Evolutionary conservation across 2,797 vertebrate species (phyloP).

Genomic region (Rhinophrynus dorsalis): DNA sequence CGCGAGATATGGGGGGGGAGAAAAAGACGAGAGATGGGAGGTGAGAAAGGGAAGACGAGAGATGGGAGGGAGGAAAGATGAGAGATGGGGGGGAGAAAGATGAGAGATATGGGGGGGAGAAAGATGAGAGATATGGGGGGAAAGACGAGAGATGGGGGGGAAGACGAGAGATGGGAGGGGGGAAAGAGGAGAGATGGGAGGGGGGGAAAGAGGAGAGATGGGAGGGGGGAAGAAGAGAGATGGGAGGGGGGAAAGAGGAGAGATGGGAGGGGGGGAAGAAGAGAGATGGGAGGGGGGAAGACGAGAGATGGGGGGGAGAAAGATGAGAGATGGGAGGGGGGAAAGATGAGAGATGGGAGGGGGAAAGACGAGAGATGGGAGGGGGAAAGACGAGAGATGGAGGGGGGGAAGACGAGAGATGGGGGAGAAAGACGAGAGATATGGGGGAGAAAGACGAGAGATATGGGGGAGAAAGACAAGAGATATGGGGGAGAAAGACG

Average conservation of each 20-base stretch:
- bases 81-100: neutral
- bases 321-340: neutral
- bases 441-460: neutral
- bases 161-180: too few relatives aligned
- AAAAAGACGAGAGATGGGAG: neutral
- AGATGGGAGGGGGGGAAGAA: neutral
- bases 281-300: neutral
- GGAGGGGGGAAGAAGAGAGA: too few relatives aligned
- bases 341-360: too few relatives aligned
- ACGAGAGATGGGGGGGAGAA: neutral
- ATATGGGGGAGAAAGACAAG: neutral
- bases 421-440: neutral
- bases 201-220: too few relatives aligned
- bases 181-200: neutral
- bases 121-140: too few relatives aligned
- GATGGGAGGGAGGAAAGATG: too few relatives aligned
- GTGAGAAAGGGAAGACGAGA: neutral
- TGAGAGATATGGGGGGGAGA: neutral
- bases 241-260: too few relatives aligned
- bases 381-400: too few relatives aligned
- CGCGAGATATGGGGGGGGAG: too few relatives aligned
- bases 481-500: neutral
- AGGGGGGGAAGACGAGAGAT: too few relatives aligned
- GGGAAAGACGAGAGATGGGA: neutral
- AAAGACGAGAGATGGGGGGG: neutral